Evolutionary conservation across 2,888 invertebrate genomes (phyloP), one percentile per base, ranked within the genome.

Genomic region (Caenorhabditis sinica): DNA sequence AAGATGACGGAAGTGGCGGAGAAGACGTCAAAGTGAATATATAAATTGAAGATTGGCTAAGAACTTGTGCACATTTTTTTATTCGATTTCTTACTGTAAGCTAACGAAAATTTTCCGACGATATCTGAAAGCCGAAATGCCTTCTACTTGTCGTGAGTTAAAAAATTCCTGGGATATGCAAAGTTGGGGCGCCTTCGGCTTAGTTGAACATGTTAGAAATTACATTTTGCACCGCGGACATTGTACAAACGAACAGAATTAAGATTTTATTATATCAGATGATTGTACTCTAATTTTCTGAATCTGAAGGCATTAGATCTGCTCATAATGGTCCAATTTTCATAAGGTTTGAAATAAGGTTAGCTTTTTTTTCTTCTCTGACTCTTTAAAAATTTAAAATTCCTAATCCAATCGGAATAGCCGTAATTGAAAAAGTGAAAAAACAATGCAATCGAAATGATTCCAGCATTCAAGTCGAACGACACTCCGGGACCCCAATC

Each of bases 71-170:
- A 17, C 49, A 60, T 45, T 30, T 45, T 45, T 60, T 30, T 49
- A 30, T 56, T 51, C 33, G n/a, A 6, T 30, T 51, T 30, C 25
- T 6, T 45, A 20, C 49, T 56, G 13, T 20, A 17, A 8, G 33
- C 65, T 20, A 0, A 65, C 51, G 30, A 68, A 51, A 51, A 68
- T 68, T 68, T 68, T 68, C 2, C 68, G 68, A 23, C 51, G 53
- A 36, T 68, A 20, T 40, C 43, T 60, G 36, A 33, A 49, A 53
- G 68, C 30, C 17, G 68, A 68, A 23, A 82, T 82, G 82, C 82
- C 82, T 28, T 71, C 75, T 2, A 63, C 75, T 36, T 82, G 82
- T 75, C 82, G 82, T 82, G 58, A 82, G 82, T 69, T 63, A 11
- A 11, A 9, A 36, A 4, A 56, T 25, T 25, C 11, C n/a, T 45